Conservation (phyloP, 2,888 invertebrate species). For the Apeira syringaria region DNA sequence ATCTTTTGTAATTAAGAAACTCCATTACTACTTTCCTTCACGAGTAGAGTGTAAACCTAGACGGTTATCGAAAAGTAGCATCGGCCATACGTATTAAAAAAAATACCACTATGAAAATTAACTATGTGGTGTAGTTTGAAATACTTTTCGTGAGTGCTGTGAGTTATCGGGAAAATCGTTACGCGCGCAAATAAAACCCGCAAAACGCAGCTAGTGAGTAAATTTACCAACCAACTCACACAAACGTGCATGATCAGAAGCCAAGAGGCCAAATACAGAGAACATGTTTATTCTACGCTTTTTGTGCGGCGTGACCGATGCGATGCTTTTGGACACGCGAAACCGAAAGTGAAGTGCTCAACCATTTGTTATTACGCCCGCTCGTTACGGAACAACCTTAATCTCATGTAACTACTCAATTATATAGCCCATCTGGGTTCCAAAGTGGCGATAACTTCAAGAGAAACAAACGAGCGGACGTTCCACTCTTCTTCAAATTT, state of each 20-base stretch:
- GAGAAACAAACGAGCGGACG: slow-evolving; percentile 18
- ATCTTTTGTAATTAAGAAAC: too few relatives aligned
- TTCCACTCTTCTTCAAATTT: slow-evolving; percentile 25
- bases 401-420: slow-evolving; percentile 31
- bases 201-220: too few relatives aligned
- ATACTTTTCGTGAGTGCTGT: too few relatives aligned
- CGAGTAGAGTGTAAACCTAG: too few relatives aligned
- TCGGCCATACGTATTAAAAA: too few relatives aligned
- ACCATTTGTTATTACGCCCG: slow-evolving; percentile 25
- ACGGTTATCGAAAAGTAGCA: too few relatives aligned
- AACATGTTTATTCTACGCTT: slow-evolving; percentile 18
- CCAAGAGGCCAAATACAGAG: slow-evolving; percentile 19
- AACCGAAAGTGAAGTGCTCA: slow-evolving; percentile 39
- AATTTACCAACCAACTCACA: too few relatives aligned
- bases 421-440: slow-evolving; percentile 30
- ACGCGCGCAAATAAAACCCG: too few relatives aligned
- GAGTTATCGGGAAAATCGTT: too few relatives aligned
- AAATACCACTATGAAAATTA: too few relatives aligned
- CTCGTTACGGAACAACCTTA: slow-evolving; percentile 25
- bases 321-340: slow-evolving; percentile 19
- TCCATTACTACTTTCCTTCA: too few relatives aligned
- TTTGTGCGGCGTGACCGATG: slow-evolving; percentile 17
- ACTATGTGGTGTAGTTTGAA: too few relatives aligned
- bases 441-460: slow-evolving; percentile 16
- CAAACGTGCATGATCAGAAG: slow-evolving; percentile 17